A percentile compares a stretch with the other conserved stretches of the same genome.
These are phyloP conservation scores for Grantiella picta DNA, from an alignment of 2,113 vertebrate species.

Conservation along the genomic window DNA sequence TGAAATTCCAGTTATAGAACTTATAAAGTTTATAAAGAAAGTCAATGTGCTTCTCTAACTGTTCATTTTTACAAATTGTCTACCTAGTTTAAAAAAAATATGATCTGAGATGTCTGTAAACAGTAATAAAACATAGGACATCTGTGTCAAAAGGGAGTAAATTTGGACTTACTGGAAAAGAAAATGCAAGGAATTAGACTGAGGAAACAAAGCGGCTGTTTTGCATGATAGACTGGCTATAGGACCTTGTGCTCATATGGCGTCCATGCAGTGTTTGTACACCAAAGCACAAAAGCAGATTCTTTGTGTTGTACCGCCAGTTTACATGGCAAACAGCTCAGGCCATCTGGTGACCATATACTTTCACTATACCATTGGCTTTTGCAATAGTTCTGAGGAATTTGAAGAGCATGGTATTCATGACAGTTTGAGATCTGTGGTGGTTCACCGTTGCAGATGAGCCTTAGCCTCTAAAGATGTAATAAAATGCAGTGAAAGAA, in stretches of 20 bases:
- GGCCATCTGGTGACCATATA: not conserved
- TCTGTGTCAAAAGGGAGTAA: not conserved
- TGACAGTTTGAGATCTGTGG: fast-evolving
- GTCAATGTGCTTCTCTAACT: not conserved
- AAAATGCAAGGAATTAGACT: not conserved
- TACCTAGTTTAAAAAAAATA: not conserved
- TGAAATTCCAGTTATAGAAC: not conserved
- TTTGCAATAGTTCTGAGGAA: not conserved
- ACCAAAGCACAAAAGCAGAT: not conserved
- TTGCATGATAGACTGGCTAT: not conserved
- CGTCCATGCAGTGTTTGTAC: not conserved
- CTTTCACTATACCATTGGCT: not conserved
- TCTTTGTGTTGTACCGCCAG: not conserved
- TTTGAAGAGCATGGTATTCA: not conserved
- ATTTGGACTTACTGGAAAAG: not conserved
- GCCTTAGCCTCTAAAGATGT: not conserved
- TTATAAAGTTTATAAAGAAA: not conserved
- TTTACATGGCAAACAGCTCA: not conserved
- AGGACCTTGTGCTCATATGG: not conserved
- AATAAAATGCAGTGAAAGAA: not conserved
- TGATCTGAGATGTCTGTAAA: not conserved
- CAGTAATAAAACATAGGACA: not conserved
- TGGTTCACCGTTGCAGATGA: not conserved
- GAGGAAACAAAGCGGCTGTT: not conserved
- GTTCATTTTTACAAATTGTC: not conserved